These are phyloP conservation scores for Busseola fusca DNA, from an alignment of 2,888 invertebrate species.

Conservation along the genomic window DNA sequence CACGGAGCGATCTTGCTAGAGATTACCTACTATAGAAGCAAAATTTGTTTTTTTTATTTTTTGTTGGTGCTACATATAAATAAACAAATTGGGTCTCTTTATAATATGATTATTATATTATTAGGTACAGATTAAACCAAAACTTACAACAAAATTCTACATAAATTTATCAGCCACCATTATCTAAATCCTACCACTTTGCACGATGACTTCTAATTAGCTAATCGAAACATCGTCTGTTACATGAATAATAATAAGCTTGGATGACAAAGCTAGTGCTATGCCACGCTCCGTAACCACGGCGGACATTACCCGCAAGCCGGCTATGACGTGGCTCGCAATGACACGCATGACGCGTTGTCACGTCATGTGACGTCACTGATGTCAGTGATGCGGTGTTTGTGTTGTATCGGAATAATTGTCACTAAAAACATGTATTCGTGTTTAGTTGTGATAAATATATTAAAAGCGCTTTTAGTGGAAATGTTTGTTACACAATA, in stretches of 20 bases:
- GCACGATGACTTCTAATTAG: constrained; percentile 60
- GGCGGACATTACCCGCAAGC: constrained; percentile 55
- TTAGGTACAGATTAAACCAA: constrained; percentile 1
- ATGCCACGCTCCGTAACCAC: constrained; percentile 51
- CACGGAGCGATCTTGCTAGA: no score
- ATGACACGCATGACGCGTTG: constrained; percentile 58
- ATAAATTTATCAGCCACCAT: constrained; percentile 28
- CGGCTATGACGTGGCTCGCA: constrained; percentile 54
- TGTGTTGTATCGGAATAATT: constrained; percentile 43
- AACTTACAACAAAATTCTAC: constrained; percentile 25
- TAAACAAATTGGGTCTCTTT: not conserved
- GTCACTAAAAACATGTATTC: constrained; percentile 26
- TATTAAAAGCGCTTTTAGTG: not conserved
- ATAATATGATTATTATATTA: not conserved
- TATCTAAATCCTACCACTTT: constrained; percentile 56
- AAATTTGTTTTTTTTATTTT: no score
- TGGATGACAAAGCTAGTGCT: constrained; percentile 51
- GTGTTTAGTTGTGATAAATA: constrained; percentile 18
- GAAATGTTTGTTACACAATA: not conserved
- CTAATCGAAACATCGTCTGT: constrained; percentile 59
- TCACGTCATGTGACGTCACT: constrained; percentile 39
- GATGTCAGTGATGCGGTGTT: constrained; percentile 45
- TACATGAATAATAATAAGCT: constrained; percentile 59
- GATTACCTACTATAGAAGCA: no score
- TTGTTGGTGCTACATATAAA: not conserved